Evolutionary conservation across 1,140 invertebrate species (phyloP).

Genomic region (Mya arenaria): DNA sequence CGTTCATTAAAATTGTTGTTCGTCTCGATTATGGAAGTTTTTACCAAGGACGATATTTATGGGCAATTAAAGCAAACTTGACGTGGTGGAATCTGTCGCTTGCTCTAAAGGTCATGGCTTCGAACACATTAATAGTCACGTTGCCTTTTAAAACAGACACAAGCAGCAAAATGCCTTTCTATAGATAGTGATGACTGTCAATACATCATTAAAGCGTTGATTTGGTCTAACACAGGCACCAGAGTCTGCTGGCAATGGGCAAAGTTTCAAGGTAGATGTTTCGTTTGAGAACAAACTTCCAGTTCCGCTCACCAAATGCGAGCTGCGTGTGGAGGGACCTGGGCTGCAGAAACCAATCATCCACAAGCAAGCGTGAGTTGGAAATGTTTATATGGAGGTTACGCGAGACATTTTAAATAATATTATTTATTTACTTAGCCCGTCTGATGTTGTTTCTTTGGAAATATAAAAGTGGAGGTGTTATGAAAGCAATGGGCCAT

Average conservation of each 20-base stretch:
- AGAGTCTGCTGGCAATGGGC: neutral
- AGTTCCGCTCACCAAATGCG: constrained; percentile 4
- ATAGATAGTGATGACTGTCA: no score
- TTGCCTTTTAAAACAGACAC: neutral
- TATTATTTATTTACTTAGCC: no score
- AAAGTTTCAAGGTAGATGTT: constrained; percentile 16
- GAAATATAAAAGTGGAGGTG: no score
- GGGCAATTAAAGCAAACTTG: neutral
- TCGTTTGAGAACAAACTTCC: constrained; percentile 37
- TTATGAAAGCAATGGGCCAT: no score
- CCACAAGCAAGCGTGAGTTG: neutral
- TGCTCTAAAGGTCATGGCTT: neutral
- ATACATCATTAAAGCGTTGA: neutral
- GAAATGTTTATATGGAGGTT: no score
- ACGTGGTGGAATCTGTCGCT: neutral
- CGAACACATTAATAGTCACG: neutral
- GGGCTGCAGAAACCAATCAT: neutral
- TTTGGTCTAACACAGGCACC: constrained; percentile 1
- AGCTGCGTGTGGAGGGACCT: constrained; percentile 29
- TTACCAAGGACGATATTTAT: no score
- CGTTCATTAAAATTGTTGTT: no score
- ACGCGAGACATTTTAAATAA: no score
- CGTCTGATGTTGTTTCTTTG: no score
- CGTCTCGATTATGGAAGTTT: no score
- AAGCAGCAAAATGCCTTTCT: neutral